Percentiles rank a stretch among this genome's conserved stretches.
These are phyloP conservation scores for Neotoxoptera formosana DNA, from an alignment of 1,140 invertebrate genomes.

Conservation along the genomic window DNA sequence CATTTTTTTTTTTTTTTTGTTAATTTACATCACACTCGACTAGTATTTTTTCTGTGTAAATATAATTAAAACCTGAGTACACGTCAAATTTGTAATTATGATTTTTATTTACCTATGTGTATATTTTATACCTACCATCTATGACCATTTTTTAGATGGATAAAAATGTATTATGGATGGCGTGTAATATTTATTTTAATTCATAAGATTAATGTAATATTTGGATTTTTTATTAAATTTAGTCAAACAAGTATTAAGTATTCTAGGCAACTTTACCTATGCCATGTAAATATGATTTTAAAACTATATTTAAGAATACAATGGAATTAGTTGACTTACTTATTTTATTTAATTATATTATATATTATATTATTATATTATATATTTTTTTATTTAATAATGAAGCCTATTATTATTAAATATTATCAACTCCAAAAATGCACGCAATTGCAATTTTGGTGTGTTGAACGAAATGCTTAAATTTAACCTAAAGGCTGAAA, in stretches of 20 bases:
- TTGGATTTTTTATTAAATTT: background rate
- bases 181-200: background rate
- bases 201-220: background rate
- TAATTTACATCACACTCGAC: too few relatives aligned
- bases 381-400: conserved; percentile 1
- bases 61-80: background rate
- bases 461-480: background rate
- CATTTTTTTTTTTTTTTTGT: background rate
- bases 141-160: background rate
- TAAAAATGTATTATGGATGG: background rate
- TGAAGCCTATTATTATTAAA: background rate
- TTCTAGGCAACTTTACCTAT: too few relatives aligned
- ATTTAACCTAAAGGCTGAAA: background rate
- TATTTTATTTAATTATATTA: background rate
- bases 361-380: too few relatives aligned
- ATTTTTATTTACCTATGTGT: background rate
- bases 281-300: background rate
- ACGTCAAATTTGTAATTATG: background rate
- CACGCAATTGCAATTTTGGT: background rate
- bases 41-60: background rate
- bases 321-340: background rate
- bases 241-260: background rate
- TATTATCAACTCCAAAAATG: background rate
- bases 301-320: background rate
- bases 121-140: background rate